A percentile compares a stretch with the other conserved stretches of the same genome.
Evolutionary conservation across 1,140 invertebrate species (phyloP).

Genomic region (Drosophila equinoxialis): DNA sequence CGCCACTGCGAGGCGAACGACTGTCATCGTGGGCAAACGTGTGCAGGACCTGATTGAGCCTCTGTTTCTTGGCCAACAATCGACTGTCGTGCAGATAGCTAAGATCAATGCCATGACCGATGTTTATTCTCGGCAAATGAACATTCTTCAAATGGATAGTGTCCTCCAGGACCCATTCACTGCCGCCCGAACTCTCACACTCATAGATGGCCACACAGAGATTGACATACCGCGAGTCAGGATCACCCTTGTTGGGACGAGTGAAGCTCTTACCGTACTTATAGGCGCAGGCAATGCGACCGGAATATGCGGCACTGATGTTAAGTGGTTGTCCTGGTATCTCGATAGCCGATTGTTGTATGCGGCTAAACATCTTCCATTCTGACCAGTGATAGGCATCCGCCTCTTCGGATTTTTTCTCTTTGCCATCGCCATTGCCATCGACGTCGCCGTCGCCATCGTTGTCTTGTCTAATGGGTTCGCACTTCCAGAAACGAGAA

Average conservation of each 20-base stretch:
- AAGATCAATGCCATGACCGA: conserved; percentile 91
- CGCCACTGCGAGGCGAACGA: conserved; percentile 84
- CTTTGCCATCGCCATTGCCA: not conserved
- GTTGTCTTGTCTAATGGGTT: conserved; percentile 65
- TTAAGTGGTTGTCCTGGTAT: conserved; percentile 94
- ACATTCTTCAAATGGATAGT: conserved; percentile 96
- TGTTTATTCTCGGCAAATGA: conserved; percentile 90
- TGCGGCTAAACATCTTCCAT: conserved; percentile 94
- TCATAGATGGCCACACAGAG: conserved; percentile 99
- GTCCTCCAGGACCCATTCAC: conserved; percentile 99
- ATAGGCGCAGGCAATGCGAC: conserved; percentile 97
- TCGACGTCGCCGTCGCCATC: conserved; percentile 25
- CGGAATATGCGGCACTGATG: conserved; percentile 98
- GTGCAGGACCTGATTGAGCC: conserved; percentile 88
- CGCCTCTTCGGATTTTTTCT: conserved; percentile 78
- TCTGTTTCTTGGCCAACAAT: conserved; percentile 91
- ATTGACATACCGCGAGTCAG: conserved; percentile 94
- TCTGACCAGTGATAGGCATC: conserved; percentile 92
- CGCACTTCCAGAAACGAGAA: conserved; percentile 93
- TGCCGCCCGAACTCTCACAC: conserved; percentile 98
- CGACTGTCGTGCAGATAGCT: conserved; percentile 92
- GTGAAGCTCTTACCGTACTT: conserved; percentile 95
- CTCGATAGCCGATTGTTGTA: conserved; percentile 93
- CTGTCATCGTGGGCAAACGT: conserved; percentile 86
- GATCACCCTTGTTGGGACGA: conserved; percentile 89